Conservation (phyloP, 2,888 invertebrate species). For the Caenorhabditis japonica region DNA sequence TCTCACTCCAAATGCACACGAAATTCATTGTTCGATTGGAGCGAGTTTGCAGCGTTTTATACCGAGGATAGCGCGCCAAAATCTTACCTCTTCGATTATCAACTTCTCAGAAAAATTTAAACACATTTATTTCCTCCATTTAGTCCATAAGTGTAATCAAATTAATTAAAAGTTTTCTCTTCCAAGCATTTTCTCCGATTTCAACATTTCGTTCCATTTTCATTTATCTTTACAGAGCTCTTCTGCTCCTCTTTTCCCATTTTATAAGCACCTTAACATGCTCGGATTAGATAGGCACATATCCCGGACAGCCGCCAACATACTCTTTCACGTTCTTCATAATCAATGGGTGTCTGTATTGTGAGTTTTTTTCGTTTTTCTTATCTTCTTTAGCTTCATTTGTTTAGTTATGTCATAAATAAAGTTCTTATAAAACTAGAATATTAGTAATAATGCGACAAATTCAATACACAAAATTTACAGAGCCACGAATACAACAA, state of each 20-base stretch:
- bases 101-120: too few species aligned
- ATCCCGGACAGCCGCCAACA: not conserved
- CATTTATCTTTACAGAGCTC: too few species aligned
- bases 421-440: not conserved
- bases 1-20: too few species aligned
- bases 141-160: too few species aligned
- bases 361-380: constrained; percentile 26
- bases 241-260: not conserved
- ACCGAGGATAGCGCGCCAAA: too few species aligned
- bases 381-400: not conserved
- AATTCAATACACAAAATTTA: constrained; percentile 1
- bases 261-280: constrained; percentile 39
- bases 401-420: not conserved
- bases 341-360: constrained; percentile 43
- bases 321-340: not conserved
- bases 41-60: too few species aligned
- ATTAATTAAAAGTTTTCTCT: too few species aligned
- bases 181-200: constrained; percentile 4
- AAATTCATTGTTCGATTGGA: too few species aligned
- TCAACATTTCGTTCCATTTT: constrained; percentile 4
- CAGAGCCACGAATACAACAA: constrained; percentile 51
- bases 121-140: too few species aligned
- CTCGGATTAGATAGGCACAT: constrained; percentile 38
- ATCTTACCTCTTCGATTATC: too few species aligned
- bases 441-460: not conserved